Conservation (phyloP, 2,888 invertebrate genomes). For the Ctenicera cuprea region DNA sequence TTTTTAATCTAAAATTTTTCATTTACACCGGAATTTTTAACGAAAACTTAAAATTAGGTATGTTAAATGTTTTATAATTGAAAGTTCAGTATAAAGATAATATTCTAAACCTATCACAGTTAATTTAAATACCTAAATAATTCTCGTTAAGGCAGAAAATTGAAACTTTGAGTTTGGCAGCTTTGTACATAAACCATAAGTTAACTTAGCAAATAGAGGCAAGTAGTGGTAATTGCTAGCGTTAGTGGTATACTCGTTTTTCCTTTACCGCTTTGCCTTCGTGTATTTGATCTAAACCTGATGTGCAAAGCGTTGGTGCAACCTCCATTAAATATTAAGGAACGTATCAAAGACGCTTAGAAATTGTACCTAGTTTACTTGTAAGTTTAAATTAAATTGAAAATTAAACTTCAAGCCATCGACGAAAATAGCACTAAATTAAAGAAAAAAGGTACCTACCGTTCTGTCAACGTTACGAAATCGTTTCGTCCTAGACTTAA, state of each 20-base stretch:
- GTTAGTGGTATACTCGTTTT: constrained; percentile 9
- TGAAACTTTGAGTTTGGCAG: too few species aligned
- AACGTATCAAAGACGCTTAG: constrained; percentile 40
- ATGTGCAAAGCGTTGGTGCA: constrained; percentile 15
- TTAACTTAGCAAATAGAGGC: neutral
- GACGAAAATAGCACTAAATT: neutral
- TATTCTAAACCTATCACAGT: too few species aligned
- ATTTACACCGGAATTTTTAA: too few species aligned
- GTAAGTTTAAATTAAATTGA: constrained; percentile 36
- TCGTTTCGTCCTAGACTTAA: constrained; percentile 57
- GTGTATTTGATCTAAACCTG: neutral
- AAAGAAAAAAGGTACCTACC: neutral
- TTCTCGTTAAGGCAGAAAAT: too few species aligned
- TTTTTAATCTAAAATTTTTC: too few species aligned
- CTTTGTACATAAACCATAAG: neutral
- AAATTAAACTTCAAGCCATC: constrained; percentile 30
- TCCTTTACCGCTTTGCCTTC: neutral
- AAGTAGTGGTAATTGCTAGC: neutral
- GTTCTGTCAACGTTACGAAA: constrained; percentile 44
- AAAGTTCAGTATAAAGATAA: too few species aligned
- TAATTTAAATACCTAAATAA: too few species aligned
- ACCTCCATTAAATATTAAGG: constrained; percentile 45
- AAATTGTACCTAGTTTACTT: constrained; percentile 37
- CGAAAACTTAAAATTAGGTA: too few species aligned
- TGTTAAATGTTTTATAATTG: too few species aligned